Conservation (phyloP, 1,140 invertebrate genomes). For the Lutraria rhynchaena region DNA sequence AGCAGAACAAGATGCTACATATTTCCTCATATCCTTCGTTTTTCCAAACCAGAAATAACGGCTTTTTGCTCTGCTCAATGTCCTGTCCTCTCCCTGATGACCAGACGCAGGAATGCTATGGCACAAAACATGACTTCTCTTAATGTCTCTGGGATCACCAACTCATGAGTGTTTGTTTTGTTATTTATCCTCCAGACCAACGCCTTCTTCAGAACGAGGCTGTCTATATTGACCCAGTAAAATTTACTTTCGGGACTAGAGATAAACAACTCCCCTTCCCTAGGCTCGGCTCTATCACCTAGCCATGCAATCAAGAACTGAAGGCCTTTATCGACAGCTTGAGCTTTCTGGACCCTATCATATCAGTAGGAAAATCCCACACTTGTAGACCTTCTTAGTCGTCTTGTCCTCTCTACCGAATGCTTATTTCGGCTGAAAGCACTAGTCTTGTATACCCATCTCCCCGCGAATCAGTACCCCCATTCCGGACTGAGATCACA, state of each 20-base stretch:
- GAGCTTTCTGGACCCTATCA: not conserved
- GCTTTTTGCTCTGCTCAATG: not conserved
- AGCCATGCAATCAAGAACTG: not conserved
- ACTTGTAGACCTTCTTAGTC: not conserved
- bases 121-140: not conserved
- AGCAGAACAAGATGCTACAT: not conserved
- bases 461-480: not conserved
- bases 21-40: not conserved
- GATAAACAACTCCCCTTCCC: constrained; percentile 23
- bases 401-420: not conserved
- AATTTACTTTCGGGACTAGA: not conserved
- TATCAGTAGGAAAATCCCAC: not conserved
- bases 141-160: not conserved
- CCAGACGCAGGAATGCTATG: not conserved
- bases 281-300: not conserved
- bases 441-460: not conserved
- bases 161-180: not conserved
- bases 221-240: constrained; percentile 8
- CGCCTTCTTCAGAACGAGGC: not conserved
- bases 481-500: not conserved
- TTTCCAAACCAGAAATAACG: not conserved
- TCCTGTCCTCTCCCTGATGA: not conserved
- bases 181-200: not conserved
- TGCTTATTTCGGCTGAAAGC: not conserved
- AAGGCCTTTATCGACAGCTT: constrained; percentile 5